Evolutionary conservation across 1,140 invertebrate species (phyloP).

Genomic region (Drepana arcuata): DNA sequence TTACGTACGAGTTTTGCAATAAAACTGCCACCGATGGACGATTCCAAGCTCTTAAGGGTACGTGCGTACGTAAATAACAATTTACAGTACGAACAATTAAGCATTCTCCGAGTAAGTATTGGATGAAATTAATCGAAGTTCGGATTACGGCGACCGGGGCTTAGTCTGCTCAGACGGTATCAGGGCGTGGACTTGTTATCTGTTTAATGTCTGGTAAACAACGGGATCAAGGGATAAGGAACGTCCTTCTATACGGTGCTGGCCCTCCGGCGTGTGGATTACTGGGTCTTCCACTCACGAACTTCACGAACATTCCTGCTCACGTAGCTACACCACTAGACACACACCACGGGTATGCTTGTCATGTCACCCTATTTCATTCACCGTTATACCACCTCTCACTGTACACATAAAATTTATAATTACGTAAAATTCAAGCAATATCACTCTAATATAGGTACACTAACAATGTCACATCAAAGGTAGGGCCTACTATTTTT

Average conservation of each 20-base stretch:
- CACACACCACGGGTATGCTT: too few species aligned
- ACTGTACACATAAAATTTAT: too few species aligned
- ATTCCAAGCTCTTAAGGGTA: too few species aligned
- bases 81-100: conserved; percentile 25
- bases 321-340: conserved; percentile 37
- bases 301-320: conserved; percentile 52
- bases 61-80: conserved; percentile 21
- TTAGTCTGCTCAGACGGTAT: conserved; percentile 64
- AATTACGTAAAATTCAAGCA: too few species aligned
- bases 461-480: too few species aligned
- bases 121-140: conserved; percentile 69
- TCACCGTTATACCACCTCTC: too few species aligned
- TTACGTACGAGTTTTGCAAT: too few species aligned
- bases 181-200: conserved; percentile 69
- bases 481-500: too few species aligned
- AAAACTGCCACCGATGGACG: too few species aligned
- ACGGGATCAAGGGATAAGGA: conserved; percentile 70
- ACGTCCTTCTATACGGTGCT: conserved; percentile 62
- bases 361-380: too few species aligned
- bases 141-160: conserved; percentile 58
- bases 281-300: conserved; percentile 31
- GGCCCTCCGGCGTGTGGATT: conserved; percentile 63
- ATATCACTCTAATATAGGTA: too few species aligned
- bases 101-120: conserved; percentile 52
- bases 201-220: conserved; percentile 74